Conservation (phyloP, 2,113 vertebrate genomes). For the Notothenia coriiceps region DNA sequence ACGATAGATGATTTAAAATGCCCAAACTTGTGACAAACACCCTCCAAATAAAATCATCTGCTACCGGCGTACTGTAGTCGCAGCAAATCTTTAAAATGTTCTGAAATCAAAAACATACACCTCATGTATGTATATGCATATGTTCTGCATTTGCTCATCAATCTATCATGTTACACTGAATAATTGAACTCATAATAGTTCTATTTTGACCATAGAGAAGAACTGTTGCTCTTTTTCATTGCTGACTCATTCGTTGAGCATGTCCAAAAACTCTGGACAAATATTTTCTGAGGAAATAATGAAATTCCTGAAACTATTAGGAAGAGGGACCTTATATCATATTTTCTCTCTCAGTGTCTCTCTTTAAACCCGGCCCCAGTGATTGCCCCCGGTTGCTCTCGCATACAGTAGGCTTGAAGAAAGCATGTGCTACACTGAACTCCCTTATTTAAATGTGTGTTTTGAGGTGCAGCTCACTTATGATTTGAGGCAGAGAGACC, state of each 20-base stretch:
- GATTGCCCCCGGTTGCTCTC: constrained; percentile 47
- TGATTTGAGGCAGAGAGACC: constrained; percentile 40
- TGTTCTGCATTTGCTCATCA: background rate
- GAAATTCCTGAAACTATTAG: constrained; percentile 85
- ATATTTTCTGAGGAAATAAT: constrained; percentile 86
- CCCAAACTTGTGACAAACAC: constrained; percentile 28
- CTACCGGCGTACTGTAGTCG: constrained; percentile 4
- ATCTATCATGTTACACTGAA: constrained; percentile 9
- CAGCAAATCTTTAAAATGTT: background rate
- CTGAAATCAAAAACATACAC: constrained; percentile 21
- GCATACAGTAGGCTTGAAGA: constrained; percentile 24
- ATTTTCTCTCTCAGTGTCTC: constrained; percentile 50
- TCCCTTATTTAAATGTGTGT: constrained; percentile 59
- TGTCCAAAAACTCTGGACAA: constrained; percentile 77
- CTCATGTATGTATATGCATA: background rate
- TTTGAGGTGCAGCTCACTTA: constrained; percentile 26
- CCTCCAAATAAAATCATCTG: background rate
- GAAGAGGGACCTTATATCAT: constrained; percentile 80
- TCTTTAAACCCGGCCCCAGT: constrained; percentile 47
- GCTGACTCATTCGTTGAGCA: constrained; percentile 64
- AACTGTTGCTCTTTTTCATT: constrained; percentile 48
- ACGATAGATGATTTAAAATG: constrained; percentile 15
- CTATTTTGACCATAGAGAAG: constrained; percentile 59
- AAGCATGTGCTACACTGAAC: constrained; percentile 42
- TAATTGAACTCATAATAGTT: constrained; percentile 63